These are phyloP conservation scores for Siniperca chuatsi DNA, from an alignment of 2,113 vertebrate genomes.

Conservation along the genomic window DNA sequence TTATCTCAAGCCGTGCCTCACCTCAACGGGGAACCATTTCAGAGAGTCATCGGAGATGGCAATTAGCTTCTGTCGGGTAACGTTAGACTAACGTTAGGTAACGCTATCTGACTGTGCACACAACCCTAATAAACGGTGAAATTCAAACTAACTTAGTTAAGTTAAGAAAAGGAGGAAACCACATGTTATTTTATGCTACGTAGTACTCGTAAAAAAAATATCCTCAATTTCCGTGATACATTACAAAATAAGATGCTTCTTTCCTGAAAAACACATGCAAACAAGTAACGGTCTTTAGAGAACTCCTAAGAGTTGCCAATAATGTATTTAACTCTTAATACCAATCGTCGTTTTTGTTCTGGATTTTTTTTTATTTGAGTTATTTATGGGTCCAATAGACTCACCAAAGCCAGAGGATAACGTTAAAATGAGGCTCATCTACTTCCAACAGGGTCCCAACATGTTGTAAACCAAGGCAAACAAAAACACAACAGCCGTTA, in stretches of 20 bases:
- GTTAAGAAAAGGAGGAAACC: neutral
- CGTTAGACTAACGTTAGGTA: neutral
- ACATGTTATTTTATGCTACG: too few relatives aligned
- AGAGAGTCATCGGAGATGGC: constrained; percentile 26
- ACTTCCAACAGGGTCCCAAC: neutral
- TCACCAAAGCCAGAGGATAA: neutral
- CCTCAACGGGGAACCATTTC: constrained; percentile 52
- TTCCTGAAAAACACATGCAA: neutral
- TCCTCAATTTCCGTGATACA: neutral
- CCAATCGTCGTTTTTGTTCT: neutral
- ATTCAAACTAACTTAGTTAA: too few relatives aligned
- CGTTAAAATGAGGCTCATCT: neutral
- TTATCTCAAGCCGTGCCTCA: constrained; percentile 42
- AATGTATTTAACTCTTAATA: neutral
- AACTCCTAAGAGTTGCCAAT: neutral
- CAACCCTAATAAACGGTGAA: neutral
- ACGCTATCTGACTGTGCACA: neutral
- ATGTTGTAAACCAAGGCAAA: neutral
- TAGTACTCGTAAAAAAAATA: too few relatives aligned
- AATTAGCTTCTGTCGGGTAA: constrained; percentile 2
- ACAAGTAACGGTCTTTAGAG: neutral
- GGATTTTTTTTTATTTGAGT: too few relatives aligned
- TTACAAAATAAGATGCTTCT: neutral
- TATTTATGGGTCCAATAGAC: neutral
- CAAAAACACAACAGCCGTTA: neutral